A percentile compares a stretch with the other conserved stretches of the same genome.
These are phyloP conservation scores for Parasteatoda tepidariorum DNA, from an alignment of 1,140 invertebrate species.

Conservation along the genomic window DNA sequence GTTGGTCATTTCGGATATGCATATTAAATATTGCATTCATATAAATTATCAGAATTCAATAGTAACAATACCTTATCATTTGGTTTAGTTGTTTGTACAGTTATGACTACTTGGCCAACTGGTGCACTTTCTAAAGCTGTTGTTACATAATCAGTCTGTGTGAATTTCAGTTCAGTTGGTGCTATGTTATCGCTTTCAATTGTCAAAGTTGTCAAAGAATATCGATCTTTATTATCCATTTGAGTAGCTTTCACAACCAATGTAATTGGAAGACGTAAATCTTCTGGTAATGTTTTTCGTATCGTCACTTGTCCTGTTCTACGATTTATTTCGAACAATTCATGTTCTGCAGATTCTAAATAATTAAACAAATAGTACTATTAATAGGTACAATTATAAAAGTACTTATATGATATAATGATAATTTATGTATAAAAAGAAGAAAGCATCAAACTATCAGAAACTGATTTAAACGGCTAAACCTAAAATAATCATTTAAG, in stretches of 20 bases:
- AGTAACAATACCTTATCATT: constrained; percentile 72
- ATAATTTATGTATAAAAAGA: too few relatives aligned
- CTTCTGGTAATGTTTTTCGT: constrained; percentile 72
- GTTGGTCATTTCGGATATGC: background rate
- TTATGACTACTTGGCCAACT: constrained; percentile 73
- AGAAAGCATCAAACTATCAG: too few relatives aligned
- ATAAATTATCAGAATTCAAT: background rate
- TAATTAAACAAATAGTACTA: background rate
- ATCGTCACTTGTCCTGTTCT: constrained; percentile 75
- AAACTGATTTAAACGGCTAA: too few relatives aligned
- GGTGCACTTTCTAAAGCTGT: constrained; percentile 81
- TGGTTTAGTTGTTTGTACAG: constrained; percentile 70
- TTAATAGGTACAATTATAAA: background rate
- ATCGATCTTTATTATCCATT: constrained; percentile 87
- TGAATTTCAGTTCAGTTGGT: constrained; percentile 75
- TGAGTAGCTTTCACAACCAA: constrained; percentile 86
- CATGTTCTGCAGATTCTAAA: constrained; percentile 69
- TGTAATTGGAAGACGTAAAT: constrained; percentile 75
- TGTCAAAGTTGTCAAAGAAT: constrained; percentile 83
- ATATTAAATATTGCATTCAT: background rate
- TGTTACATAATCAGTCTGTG: constrained; percentile 79
- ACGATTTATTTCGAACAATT: constrained; percentile 73
- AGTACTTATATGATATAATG: background rate
- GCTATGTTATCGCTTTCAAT: constrained; percentile 71
- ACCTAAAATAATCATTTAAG: too few relatives aligned